Evolutionary conservation across 2,888 invertebrate species (phyloP).

Genomic region (Vesta saturnalis): DNA sequence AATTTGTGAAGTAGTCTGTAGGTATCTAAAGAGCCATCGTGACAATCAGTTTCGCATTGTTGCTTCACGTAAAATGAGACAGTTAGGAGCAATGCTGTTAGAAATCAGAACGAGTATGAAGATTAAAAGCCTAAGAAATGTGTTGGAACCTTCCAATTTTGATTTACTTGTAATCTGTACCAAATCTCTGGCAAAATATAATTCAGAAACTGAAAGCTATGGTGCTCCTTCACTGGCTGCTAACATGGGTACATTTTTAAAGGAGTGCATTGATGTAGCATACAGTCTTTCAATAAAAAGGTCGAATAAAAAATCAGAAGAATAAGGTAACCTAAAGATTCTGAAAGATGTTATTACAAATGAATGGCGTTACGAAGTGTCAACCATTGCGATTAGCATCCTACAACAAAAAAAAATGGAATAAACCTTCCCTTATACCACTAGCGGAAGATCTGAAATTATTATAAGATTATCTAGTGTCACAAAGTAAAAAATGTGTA

Average conservation of each 20-base stretch:
- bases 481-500: neutral
- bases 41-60: too few relatives aligned
- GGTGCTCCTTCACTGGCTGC: constrained; percentile 29
- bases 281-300: too few relatives aligned
- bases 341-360: neutral
- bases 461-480: constrained; percentile 29
- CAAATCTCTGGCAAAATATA: too few relatives aligned
- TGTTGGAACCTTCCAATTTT: constrained; percentile 30
- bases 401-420: constrained; percentile 36
- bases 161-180: too few relatives aligned
- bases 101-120: constrained; percentile 27
- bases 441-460: constrained; percentile 30
- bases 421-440: constrained; percentile 33
- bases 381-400: constrained; percentile 29
- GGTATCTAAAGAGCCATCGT: too few relatives aligned
- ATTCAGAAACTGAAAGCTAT: constrained; percentile 23
- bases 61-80: too few relatives aligned
- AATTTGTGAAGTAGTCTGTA: too few relatives aligned
- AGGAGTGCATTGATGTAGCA: too few relatives aligned
- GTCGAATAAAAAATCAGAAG: neutral
- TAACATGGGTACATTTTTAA: too few relatives aligned
- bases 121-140: constrained; percentile 19
- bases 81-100: constrained; percentile 34
- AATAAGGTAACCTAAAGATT: neutral
- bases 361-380: too few relatives aligned